Base-by-base conservation (phyloP, 1,140 invertebrate species). In the Hetaerina americana region DNA sequence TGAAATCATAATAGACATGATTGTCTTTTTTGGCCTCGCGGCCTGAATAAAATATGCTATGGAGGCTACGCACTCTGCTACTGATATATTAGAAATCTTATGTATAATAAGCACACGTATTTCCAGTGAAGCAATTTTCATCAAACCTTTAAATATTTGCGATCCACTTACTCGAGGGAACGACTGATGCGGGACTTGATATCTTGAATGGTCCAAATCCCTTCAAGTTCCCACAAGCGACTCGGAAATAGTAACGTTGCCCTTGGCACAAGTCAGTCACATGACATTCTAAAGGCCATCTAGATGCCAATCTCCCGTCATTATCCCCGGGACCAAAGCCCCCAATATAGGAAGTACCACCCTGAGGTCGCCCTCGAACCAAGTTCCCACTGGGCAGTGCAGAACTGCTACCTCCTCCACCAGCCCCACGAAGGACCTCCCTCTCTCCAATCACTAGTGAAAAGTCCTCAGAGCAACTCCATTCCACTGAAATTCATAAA, bases 171-270 rank as follows among this genome's bases (percentile, higher is more conserved):
- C 94, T 94, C 76, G 94, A 96, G 15, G 95, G 94, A 26, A 94
- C 88, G 8, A 95, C 90, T 76, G 90, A 92, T 27, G 87, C 80
- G 0, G 94, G 94, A 25, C 87, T 89, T 0, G 93, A 89, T 24
- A 84, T 84, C 22, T 87, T 83, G 77, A 85, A 92, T n/a, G 84
- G 82, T 66, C 94, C 93, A 84, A 89, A 97, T 15, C 94, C 95
- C 78, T 92, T 93, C n/a, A 96, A 84, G 80, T 97, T 97, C 67
- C 94, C 92, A 70, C 89, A 89, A 24, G 89, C 85, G 0, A 92
- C 92, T 70, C 94, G 84, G 77, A 97, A 93, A 80, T 90, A 94
- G 81, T 97, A 97, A 71, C 88, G 86, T 27, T 89, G 85, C 5
- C 94, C 94, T 73, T 94, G 89, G 1, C 86, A 88, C 31, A 97